Evolutionary conservation across 2,797 vertebrate species (phyloP), one percentile per base, ranked within the genome.

Genomic region (Gymnodraco acuticeps): DNA sequence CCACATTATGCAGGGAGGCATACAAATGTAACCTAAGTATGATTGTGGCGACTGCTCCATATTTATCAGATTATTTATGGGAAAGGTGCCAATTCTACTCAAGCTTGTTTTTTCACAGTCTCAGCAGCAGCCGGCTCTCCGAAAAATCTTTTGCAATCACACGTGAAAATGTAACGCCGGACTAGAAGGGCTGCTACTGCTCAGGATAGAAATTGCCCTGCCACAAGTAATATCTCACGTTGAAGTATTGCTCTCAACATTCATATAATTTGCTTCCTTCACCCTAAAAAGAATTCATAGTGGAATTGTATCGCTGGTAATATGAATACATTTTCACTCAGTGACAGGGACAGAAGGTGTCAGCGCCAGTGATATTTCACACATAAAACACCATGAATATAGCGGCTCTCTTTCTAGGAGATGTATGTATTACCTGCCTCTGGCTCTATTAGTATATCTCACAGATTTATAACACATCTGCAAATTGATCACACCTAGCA

Each of bases 131-230:
- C 54, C 73, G 15, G 47, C 64, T 78, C 64, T 70, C 55, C 53
- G 73, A 78, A 73, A 87, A 86, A 81, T 79, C 8, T 72, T 85
- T 77, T 77, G 64, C 80, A 88, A 90, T 92, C 88, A 85, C 82
- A 83, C 65, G 82, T 87, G 83, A 88, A 89, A 93, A 93, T 93
- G 89, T 91, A 92, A 86, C 0, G 47, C 46, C 9, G 62, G 69
- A 85, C 62, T 64, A 47, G 73, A 83, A 33, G 66, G 64, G 71
- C 61, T 53, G 78, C 85, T 75, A 41, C 84, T 77, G 81, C 83
- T 86, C 16, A 9, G 63, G 74, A 86, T 89, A 86, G 89, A 92
- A 92, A 94, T 92, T 93, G 87, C 75, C 75, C 87, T 92, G 91
- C 83, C 92, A 91, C 85, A 84, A 90, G 81, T 86, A 85, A 92